These are phyloP conservation scores for Drosophila antonietae DNA, from an alignment of 2,888 invertebrate species.

Conservation along the genomic window DNA sequence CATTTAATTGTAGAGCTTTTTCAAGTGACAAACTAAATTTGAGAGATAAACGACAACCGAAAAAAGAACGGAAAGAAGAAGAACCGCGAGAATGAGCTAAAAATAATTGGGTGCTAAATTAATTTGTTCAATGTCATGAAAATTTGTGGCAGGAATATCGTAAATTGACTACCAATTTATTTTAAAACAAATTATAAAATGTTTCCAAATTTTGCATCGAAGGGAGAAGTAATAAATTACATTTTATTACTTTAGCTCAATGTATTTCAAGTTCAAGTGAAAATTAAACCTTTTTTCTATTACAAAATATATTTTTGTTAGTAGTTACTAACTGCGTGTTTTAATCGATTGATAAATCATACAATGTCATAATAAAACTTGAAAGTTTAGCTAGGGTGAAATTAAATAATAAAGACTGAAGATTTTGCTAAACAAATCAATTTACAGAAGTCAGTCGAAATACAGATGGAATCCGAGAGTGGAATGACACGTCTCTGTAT, in stretches of 20 bases:
- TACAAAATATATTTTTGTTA: too few species aligned
- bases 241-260: too few species aligned
- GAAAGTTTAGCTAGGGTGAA: too few species aligned
- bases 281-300: not conserved
- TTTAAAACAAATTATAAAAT: not conserved
- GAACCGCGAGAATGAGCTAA: not conserved
- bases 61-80: not conserved
- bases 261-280: not conserved
- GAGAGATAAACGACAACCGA: slow-evolving; percentile 20
- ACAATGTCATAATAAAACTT: not conserved
- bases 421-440: slow-evolving; percentile 40
- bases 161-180: slow-evolving; percentile 3
- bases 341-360: not conserved
- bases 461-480: slow-evolving; percentile 10
- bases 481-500: slow-evolving; percentile 14
- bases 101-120: slow-evolving; percentile 19
- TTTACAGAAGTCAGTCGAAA: slow-evolving; percentile 25
- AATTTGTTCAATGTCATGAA: slow-evolving; percentile 20
- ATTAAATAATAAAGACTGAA: too few species aligned
- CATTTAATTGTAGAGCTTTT: not conserved
- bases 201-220: too few species aligned
- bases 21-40: slow-evolving; percentile 1
- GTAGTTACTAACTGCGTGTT: not conserved
- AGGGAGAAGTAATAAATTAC: too few species aligned
- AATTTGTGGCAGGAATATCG: not conserved